Evolutionary conservation across 1,140 invertebrate genomes (phyloP).

Genomic region (Schlechtendalia chinensis): DNA sequence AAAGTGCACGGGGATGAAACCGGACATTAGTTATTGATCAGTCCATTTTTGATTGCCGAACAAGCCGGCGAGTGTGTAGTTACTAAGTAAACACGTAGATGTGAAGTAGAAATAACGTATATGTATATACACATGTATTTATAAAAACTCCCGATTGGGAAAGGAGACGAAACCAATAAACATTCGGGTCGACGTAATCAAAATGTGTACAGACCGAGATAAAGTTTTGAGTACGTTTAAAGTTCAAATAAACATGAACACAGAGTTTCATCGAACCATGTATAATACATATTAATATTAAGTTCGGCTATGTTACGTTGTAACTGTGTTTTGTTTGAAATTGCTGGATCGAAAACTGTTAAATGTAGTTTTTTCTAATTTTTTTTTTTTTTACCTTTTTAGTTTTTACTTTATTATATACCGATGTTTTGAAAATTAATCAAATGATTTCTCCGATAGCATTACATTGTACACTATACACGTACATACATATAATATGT

Average conservation of each 20-base stretch:
- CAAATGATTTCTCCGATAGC: no score
- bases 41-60: background rate
- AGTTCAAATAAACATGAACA: conserved; percentile 23
- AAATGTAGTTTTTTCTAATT: background rate
- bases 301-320: background rate
- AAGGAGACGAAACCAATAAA: conserved; percentile 7
- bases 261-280: background rate
- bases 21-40: background rate
- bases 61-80: background rate
- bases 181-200: background rate
- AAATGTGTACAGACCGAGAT: background rate
- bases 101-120: background rate
- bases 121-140: no score
- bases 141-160: no score
- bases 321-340: background rate
- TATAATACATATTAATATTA: conserved; percentile 28
- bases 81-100: conserved; percentile 1
- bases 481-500: no score
- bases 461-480: no score
- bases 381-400: background rate
- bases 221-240: background rate
- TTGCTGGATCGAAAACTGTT: background rate
- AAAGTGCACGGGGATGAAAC: no score
- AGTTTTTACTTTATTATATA: background rate
- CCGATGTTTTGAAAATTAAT: no score